A percentile compares a stretch with the other conserved stretches of the same genome.
These are phyloP conservation scores for Scotopteryx bipunctaria DNA, from an alignment of 2,888 invertebrate genomes.

Conservation along the genomic window DNA sequence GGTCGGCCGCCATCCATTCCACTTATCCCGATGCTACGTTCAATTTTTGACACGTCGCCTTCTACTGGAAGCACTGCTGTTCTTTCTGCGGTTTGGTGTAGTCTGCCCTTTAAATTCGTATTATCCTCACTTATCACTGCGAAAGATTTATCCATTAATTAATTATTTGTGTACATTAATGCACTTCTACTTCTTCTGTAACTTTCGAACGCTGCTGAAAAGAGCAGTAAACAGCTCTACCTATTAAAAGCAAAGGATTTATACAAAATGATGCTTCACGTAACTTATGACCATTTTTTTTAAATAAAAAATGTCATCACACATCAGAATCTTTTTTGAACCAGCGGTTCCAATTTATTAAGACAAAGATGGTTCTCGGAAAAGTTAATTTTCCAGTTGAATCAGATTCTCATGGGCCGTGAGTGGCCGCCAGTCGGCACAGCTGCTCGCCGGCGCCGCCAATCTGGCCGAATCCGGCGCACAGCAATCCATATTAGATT, in stretches of 20 bases:
- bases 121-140: slow-evolving; percentile 58
- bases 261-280: too few relatives aligned
- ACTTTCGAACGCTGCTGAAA: too few relatives aligned
- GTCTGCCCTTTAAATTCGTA: slow-evolving; percentile 72
- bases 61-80: slow-evolving; percentile 61
- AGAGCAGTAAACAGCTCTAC: too few relatives aligned
- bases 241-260: too few relatives aligned
- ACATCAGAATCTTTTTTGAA: not conserved
- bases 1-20: slow-evolving; percentile 76
- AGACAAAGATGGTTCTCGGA: slow-evolving; percentile 6
- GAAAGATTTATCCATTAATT: slow-evolving; percentile 40
- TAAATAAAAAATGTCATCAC: not conserved
- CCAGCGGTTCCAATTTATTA: not conserved
- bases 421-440: slow-evolving; percentile 32
- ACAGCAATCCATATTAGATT: slow-evolving; percentile 83
- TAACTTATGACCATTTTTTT: too few relatives aligned
- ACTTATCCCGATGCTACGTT: slow-evolving; percentile 79
- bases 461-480: slow-evolving; percentile 77
- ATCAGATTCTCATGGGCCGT: slow-evolving; percentile 22
- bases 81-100: slow-evolving; percentile 75
- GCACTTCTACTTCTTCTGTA: too few relatives aligned
- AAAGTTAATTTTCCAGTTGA: slow-evolving; percentile 34
- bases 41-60: slow-evolving; percentile 81
- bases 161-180: too few relatives aligned
- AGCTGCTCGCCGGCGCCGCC: slow-evolving; percentile 60